Base-by-base conservation (phyloP, 2,113 vertebrate genomes). In the Aramus guarauna region DNA sequence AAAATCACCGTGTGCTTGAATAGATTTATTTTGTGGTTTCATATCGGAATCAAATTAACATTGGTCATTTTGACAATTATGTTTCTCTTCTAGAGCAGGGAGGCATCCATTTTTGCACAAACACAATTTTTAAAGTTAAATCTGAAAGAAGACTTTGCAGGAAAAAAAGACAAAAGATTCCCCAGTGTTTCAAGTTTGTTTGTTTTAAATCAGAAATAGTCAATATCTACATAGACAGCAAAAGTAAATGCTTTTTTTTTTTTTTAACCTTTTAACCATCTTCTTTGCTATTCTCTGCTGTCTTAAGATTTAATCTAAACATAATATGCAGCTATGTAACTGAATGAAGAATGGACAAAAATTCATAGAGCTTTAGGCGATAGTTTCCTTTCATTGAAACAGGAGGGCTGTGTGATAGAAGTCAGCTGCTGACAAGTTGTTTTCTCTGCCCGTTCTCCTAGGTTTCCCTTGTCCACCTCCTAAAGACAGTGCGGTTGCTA, bases 391-490 rank as follows among this genome's bases (percentile, higher is more conserved):
- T 37, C 48, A 32, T 17, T 63, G 62, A n/a, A 79, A 48, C 47
- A 50, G 20, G 41, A 53, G 17, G 69, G 9, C 12, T n/a, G 6
- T 37, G 26, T 5, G 32, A 9, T 4, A 52, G 48, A 77, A 48
- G 45, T 14, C 39, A 48, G 34, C 6, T 43, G 37, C 69, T 95
- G 52, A 97, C 55, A 29, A 52, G 20, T 16, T 67, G 5, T 24
- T 82, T 75, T 76, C 16, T 81, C 18, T 90, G 15, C 50, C 6
- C 32, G 18, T 88, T 64, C 43, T 63, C n/a, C 26, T 86, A 99
- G 99, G 99, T 99, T 94, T 99, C 99, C 2, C 99, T 99, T 24
- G 99, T 99, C 56, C 99, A 99, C 94, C 98, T 99, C 53, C 96
- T 99, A 64, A 99, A 99, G 97, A 99, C 99, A 0, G 99, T 99